Conservation (phyloP, 2,888 invertebrate species). For the Tyria jacobaeae region DNA sequence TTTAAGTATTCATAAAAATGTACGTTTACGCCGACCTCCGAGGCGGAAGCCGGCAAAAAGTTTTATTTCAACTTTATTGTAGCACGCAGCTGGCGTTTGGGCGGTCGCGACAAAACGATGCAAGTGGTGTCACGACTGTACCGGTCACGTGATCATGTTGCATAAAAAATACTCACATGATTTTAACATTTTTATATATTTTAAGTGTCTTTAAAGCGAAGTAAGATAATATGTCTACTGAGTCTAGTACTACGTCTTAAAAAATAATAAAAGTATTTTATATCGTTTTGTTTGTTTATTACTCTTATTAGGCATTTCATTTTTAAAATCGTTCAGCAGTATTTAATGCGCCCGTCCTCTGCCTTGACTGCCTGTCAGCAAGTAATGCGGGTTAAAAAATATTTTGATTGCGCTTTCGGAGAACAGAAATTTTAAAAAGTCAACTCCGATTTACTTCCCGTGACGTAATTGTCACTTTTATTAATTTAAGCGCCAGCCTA, state of each 20-base stretch:
- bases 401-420: constrained; percentile 40
- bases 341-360: constrained; percentile 31
- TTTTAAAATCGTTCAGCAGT: too few relatives aligned
- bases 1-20: constrained; percentile 78
- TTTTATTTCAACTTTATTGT: constrained; percentile 65
- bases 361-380: constrained; percentile 41
- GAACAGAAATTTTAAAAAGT: constrained; percentile 39
- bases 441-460: constrained; percentile 14
- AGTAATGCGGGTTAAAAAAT: constrained; percentile 15
- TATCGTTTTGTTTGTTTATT: too few relatives aligned
- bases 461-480: not conserved
- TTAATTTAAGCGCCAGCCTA: constrained; percentile 1
- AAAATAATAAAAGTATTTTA: too few relatives aligned
- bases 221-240: not conserved
- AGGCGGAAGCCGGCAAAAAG: constrained; percentile 60
- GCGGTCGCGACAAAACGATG: constrained; percentile 38
- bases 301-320: too few relatives aligned
- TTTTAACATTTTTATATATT: not conserved
- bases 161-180: too few relatives aligned
- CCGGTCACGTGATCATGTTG: not conserved
- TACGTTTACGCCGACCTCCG: constrained; percentile 56
- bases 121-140: constrained; percentile 13
- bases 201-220: not conserved
- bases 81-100: constrained; percentile 66
- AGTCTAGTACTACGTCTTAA: not conserved